phyloP scores from a whole-genome alignment of 2,888 invertebrate species.

The Anaspis maculata region DNA sequence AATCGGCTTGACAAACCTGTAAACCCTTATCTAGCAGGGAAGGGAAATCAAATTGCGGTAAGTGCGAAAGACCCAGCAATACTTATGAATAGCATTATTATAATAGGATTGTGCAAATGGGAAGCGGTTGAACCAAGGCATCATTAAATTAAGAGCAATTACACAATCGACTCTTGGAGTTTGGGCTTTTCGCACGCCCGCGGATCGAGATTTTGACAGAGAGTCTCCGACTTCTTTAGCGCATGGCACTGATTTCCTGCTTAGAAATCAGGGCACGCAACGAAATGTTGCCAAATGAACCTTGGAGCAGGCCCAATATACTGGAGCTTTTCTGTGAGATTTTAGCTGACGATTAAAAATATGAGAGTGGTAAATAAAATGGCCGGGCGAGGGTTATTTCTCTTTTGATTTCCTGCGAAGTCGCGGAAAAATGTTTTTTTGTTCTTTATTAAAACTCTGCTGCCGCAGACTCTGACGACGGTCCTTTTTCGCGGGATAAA shows the following conservation, averaged over 20 bases:
- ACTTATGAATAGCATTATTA: too few species aligned
- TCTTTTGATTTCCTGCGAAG: conserved; percentile 4
- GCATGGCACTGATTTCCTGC: conserved; percentile 14
- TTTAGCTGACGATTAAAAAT: conserved; percentile 14
- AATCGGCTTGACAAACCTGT: too few species aligned
- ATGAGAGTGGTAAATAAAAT: conserved; percentile 7
- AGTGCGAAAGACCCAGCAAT: too few species aligned
- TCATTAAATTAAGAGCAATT: conserved; percentile 8
- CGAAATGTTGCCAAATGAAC: conserved; percentile 16
- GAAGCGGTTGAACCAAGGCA: not conserved
- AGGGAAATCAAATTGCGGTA: too few species aligned
- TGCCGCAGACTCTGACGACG: too few species aligned
- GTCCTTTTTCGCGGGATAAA: too few species aligned
- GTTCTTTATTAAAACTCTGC: conserved; percentile 1
- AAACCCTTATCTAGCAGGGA: too few species aligned
- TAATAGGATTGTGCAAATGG: too few species aligned
- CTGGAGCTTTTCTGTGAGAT: conserved; percentile 12
- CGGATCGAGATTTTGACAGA: conserved; percentile 8
- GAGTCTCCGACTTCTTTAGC: conserved; percentile 4
- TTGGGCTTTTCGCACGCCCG: not conserved
- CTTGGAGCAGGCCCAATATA: conserved; percentile 14
- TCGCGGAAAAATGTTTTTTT: conserved; percentile 4
- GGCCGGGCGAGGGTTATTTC: conserved; percentile 7
- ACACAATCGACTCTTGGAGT: conserved; percentile 8
- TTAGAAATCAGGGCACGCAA: conserved; percentile 16